Conservation (phyloP, 2,797 vertebrate genomes). For the Galago senegalensis region DNA sequence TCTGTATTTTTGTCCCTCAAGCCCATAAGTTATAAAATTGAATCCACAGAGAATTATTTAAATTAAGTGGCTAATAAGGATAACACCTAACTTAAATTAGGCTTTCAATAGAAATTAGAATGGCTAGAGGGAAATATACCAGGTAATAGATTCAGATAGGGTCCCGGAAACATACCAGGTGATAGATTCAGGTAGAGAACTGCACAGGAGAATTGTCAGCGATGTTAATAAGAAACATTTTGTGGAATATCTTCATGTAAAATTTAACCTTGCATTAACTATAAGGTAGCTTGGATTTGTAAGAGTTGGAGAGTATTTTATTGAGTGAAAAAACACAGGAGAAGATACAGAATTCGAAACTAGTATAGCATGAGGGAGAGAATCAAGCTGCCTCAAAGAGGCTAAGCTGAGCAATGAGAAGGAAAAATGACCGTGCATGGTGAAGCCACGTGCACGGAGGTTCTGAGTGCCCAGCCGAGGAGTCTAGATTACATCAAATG, state of each 20-base stretch:
- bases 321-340: background rate
- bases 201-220: background rate
- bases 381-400: background rate
- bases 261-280: background rate
- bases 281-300: background rate
- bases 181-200: background rate
- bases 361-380: background rate
- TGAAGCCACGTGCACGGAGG: background rate
- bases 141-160: background rate
- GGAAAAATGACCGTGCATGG: background rate
- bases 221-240: conserved; percentile 6
- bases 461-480: background rate
- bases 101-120: conserved; percentile 47
- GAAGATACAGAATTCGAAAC: background rate
- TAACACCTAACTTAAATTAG: conserved; percentile 62
- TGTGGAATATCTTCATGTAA: conserved; percentile 17
- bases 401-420: background rate
- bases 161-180: background rate
- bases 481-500: background rate
- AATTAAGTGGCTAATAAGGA: conserved; percentile 41
- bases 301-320: background rate
- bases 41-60: conserved; percentile 54
- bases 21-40: background rate
- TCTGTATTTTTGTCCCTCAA: conserved; percentile 38
- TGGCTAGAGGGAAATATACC: conserved; percentile 49